These are phyloP conservation scores for Sebastiscus albofasciatus DNA, from an alignment of 2,797 vertebrate species.

Conservation along the genomic window DNA sequence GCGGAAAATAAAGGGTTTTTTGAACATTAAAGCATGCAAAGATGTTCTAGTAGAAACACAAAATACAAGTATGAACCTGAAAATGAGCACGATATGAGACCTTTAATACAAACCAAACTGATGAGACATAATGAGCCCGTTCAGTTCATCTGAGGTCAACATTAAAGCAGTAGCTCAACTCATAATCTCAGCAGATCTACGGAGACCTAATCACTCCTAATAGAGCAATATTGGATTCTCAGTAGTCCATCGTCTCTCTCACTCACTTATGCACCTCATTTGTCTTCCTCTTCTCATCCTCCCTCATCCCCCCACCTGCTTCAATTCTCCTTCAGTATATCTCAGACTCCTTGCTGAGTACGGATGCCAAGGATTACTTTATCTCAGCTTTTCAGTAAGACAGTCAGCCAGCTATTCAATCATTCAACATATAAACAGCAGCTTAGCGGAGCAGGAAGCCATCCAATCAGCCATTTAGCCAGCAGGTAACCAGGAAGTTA, in stretches of 20 bases:
- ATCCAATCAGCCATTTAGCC: background rate
- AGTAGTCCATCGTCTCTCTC: constrained; percentile 23
- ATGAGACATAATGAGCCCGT: constrained; percentile 5
- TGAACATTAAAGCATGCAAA: too few relatives aligned
- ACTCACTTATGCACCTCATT: constrained; percentile 31
- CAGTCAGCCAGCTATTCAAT: background rate
- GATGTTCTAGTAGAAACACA: too few relatives aligned
- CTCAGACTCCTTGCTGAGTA: constrained; percentile 2
- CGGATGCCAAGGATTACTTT: constrained; percentile 1
- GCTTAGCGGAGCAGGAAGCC: background rate
- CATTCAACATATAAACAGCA: background rate
- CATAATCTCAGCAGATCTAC: constrained; percentile 39
- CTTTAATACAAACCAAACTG: background rate
- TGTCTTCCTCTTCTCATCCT: constrained; percentile 22
- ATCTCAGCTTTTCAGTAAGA: constrained; percentile 11
- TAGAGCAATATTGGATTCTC: constrained; percentile 40
- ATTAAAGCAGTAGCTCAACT: constrained; percentile 36
- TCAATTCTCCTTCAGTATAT: background rate
- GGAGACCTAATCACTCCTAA: constrained; percentile 41
- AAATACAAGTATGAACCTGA: too few relatives aligned
- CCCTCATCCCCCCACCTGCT: background rate
- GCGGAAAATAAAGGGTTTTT: too few relatives aligned
- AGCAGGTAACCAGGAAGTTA: background rate
- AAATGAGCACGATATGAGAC: too few relatives aligned
- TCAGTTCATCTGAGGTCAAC: constrained; percentile 43